Evolutionary conservation across 2,113 vertebrate genomes (phyloP), one percentile per base, ranked within the genome.

Genomic region (Petrocephalus microphthalmus): DNA sequence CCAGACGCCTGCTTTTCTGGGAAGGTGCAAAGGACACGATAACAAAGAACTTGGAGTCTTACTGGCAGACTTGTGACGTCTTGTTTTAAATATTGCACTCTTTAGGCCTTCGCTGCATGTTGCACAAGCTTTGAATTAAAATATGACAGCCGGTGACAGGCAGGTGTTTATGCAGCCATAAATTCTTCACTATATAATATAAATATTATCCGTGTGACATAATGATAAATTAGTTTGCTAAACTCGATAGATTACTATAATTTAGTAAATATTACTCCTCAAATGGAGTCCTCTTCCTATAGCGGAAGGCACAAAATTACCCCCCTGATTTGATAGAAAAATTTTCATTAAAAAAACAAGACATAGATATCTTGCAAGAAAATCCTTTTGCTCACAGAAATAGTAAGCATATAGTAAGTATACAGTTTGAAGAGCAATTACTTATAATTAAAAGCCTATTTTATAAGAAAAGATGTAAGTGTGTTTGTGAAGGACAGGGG

Each of bases 401-500:
- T 88, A 78, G n/a, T n/a, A n/a, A n/a, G n/a, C n/a, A n/a, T n/a
- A n/a, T n/a, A n/a, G n/a, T n/a, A n/a, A n/a, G n/a, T n/a, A n/a
- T n/a, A n/a, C n/a, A n/a, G n/a, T 84, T 87, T 67, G 90, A 89
- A 91, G 90, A 82, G 90, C 88, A 91, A 90, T 92, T 91, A 89
- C 88, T 60, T 90, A 88, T 56, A 37, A 89, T 74, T 37, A 74
- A 88, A 22, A 87, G 88, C 88, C 25, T 88, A 42, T 67, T 42
- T 56, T 49, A 71, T 84, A 33, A 47, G 20, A 67, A 29, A 67
- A 11, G n/a, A n/a, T 4, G 25, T 87, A 53, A 7, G 53, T 82
- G 71, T 88, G 84, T 84, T 53, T 56, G 15, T 45, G 33, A 57
- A 29, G 17, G 17, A 29, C 85, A 17, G 42, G 45, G 54, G 45